Evolutionary conservation across 2,797 vertebrate genomes (phyloP), one percentile per base, ranked within the genome.

Genomic region (Lemur catta): DNA sequence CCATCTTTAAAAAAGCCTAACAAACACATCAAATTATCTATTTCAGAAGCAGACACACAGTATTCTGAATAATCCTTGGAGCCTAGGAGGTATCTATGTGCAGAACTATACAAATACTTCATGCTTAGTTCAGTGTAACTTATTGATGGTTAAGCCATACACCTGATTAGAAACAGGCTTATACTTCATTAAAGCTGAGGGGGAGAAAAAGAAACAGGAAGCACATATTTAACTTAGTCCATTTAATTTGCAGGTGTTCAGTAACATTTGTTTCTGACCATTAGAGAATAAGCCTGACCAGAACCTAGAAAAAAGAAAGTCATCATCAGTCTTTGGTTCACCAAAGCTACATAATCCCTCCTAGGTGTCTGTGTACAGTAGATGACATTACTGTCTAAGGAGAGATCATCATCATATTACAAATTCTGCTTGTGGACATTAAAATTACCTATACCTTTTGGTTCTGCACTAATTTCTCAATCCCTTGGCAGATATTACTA

Each of bases 181-280:
- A 28, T 24, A 84, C 15, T 50, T 94, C 35, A 35, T 55, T 43
- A 72, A 69, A 43, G 46, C 28, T 35, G 46, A 13, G n/a, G 11
- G 30, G 30, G 43, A 4, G 57, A 18, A 46, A 41, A 28, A 85
- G 63, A 84, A 92, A 93, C 38, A 88, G 59, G 61, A 86, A 93
- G 43, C 11, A 69, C 20, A 57, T 92, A 55, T 89, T 63, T 95
- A 94, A 81, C 41, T 72, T 57, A 71, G 65, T 63, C 15, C 63
- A 43, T 94, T 69, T 94, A 79, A 96, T 38, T 69, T 95, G 57
- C 7, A 91, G 48, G 33, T 86, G 30, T 33, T 92, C 65, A 96
- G 75, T 11, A 75, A 92, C 33, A 94, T 50, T 48, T 90, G n/a
- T 75, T 95, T 57, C 57, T 78, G 67, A 69, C 81, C 65, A 85